phyloP scores from a whole-genome alignment of 1,140 invertebrate species.

The Protaetia brevitarsis region DNA sequence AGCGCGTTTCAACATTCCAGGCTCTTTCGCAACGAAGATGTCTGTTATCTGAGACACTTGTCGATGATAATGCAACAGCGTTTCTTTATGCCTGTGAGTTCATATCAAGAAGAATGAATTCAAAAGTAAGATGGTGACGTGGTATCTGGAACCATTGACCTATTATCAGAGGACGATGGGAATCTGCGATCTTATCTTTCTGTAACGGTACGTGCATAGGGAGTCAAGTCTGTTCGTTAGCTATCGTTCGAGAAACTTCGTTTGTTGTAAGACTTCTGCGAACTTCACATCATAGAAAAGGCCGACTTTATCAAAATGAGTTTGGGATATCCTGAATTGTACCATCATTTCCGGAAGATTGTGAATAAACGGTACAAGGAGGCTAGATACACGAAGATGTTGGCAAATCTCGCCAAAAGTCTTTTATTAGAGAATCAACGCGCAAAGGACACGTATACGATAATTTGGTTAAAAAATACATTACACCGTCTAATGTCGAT shows the following conservation, averaged over 20 bases:
- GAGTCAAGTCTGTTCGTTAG: conserved; percentile 24
- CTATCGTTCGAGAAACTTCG: conserved; percentile 19
- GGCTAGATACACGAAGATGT: not conserved
- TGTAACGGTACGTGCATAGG: conserved; percentile 27
- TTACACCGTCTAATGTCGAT: conserved; percentile 13
- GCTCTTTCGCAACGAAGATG: conserved; percentile 18
- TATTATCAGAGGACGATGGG: conserved; percentile 28
- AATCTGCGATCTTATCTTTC: conserved; percentile 27
- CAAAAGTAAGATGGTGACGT: conserved; percentile 29
- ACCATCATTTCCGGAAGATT: not conserved
- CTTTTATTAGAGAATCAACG: not conserved
- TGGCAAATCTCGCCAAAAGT: not conserved
- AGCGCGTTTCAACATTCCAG: conserved; percentile 27
- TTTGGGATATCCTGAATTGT: not conserved
- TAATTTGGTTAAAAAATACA: conserved; percentile 20
- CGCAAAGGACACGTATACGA: not conserved
- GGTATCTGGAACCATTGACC: conserved; percentile 24
- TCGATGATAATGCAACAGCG: conserved; percentile 24
- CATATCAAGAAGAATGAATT: conserved; percentile 27
- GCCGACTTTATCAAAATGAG: not conserved
- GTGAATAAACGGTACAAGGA: not conserved
- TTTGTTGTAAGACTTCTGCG: conserved; percentile 28
- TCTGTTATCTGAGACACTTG: conserved; percentile 19
- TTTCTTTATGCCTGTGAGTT: conserved; percentile 28
- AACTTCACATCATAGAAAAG: conserved; percentile 24